A percentile compares a stretch with the other conserved stretches of the same genome.
These are phyloP conservation scores for Danio albolineatus DNA, from an alignment of 2,797 vertebrate genomes.

Conservation along the genomic window DNA sequence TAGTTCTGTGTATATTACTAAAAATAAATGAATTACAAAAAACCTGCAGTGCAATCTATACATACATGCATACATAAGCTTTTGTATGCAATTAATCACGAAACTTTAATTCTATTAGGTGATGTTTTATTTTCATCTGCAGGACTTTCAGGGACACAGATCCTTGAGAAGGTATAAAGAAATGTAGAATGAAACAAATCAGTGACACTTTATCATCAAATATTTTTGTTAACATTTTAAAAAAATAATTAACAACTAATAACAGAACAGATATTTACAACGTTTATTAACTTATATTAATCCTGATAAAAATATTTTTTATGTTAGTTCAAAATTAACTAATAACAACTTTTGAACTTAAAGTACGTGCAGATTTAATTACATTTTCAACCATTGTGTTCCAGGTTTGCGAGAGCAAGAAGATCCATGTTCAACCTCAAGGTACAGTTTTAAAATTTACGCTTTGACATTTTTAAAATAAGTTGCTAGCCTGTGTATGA, in stretches of 20 bases:
- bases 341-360: too few species aligned
- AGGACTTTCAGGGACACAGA: neutral
- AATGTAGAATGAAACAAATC: neutral
- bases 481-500: too few species aligned
- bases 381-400: neutral
- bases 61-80: too few species aligned
- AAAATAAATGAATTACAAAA: too few species aligned
- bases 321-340: neutral
- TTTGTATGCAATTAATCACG: too few species aligned
- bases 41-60: too few species aligned
- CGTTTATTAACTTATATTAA: too few species aligned
- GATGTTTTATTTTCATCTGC: slow-evolving; percentile 4
- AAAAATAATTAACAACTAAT: neutral
- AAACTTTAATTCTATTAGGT: neutral
- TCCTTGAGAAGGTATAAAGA: neutral
- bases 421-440: slow-evolving; percentile 91
- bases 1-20: too few species aligned
- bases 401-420: slow-evolving; percentile 83
- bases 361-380: too few species aligned
- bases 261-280: too few species aligned
- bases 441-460: slow-evolving; percentile 79
- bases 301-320: too few species aligned
- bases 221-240: neutral
- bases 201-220: neutral
- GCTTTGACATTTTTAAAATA: neutral